Percentiles rank a stretch among this genome's conserved stretches.
Evolutionary conservation across 2,797 vertebrate species (phyloP).

Genomic region (Mallotus villosus): DNA sequence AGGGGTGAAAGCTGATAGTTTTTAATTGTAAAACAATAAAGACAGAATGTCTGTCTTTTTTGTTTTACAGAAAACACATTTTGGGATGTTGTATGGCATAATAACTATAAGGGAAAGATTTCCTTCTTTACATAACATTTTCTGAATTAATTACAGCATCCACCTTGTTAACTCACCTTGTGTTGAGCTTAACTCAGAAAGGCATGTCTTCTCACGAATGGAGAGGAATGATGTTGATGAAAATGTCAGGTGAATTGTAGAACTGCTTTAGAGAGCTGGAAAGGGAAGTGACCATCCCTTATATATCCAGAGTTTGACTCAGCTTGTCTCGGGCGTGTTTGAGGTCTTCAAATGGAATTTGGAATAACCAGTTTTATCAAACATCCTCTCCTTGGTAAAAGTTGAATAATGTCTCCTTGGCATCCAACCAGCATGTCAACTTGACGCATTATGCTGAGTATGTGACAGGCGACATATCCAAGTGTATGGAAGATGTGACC

Average conservation of each 20-base stretch:
- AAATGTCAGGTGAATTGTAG: not conserved
- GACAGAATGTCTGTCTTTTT: too few relatives aligned
- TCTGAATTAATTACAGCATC: too few relatives aligned
- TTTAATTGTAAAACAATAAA: too few relatives aligned
- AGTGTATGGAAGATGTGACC: constrained; percentile 17
- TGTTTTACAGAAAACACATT: too few relatives aligned
- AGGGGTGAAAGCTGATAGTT: too few relatives aligned
- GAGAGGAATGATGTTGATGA: not conserved
- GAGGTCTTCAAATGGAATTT: too few relatives aligned
- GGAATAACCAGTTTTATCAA: too few relatives aligned
- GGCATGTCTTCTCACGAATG: not conserved
- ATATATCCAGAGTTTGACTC: constrained; percentile 51
- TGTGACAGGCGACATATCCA: constrained; percentile 8
- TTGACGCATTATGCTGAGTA: not conserved
- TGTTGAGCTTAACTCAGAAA: not conserved
- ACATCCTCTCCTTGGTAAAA: too few relatives aligned
- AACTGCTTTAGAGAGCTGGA: not conserved
- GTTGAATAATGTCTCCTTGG: too few relatives aligned
- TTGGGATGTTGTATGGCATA: too few relatives aligned
- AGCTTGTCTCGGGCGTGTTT: not conserved
- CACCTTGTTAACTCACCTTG: not conserved
- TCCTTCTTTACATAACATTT: too few relatives aligned
- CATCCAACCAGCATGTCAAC: not conserved
- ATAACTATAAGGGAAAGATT: too few relatives aligned
- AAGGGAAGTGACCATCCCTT: not conserved